Conservation (phyloP, 92 coral and sea anemone genomes). For the Blastomussa wellsi region DNA sequence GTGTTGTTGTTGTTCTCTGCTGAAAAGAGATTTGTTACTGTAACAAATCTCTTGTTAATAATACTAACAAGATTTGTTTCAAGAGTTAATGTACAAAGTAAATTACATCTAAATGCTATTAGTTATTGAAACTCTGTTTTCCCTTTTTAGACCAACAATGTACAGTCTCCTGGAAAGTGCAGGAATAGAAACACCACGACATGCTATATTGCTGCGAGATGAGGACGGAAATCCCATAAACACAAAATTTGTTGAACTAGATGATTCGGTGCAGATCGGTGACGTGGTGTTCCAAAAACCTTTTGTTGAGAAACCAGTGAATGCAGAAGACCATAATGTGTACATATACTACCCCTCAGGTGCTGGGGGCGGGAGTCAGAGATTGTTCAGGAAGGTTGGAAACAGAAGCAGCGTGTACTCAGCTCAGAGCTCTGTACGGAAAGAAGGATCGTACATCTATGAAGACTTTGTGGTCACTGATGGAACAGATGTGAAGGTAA, state of each 20-base stretch:
- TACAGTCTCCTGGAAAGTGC: conserved; percentile 71
- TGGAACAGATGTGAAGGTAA: conserved; percentile 98
- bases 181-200: conserved; percentile 88
- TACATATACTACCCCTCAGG: conserved; percentile 89
- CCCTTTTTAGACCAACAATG: conserved; percentile 75
- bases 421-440: conserved; percentile 90
- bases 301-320: conserved; percentile 94
- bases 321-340: conserved; percentile 95
- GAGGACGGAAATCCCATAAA: conserved; percentile 75
- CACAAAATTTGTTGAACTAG: conserved; percentile 81
- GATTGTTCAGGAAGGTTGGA: conserved; percentile 93
- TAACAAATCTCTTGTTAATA: no score
- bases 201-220: conserved; percentile 89
- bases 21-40: no score
- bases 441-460: conserved; percentile 90
- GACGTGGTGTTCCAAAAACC: conserved; percentile 91
- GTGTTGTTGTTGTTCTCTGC: no score
- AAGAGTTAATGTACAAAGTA: no score
- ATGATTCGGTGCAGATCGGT: conserved; percentile 89
- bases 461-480: conserved; percentile 98
- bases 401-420: conserved; percentile 96
- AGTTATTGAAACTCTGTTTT: not conserved
- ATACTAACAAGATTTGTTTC: no score
- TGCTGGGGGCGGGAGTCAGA: conserved; percentile 98
- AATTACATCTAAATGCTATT: no score